phyloP scores from a whole-genome alignment of 1,140 invertebrate species.

The Lasioglossum albipes region DNA sequence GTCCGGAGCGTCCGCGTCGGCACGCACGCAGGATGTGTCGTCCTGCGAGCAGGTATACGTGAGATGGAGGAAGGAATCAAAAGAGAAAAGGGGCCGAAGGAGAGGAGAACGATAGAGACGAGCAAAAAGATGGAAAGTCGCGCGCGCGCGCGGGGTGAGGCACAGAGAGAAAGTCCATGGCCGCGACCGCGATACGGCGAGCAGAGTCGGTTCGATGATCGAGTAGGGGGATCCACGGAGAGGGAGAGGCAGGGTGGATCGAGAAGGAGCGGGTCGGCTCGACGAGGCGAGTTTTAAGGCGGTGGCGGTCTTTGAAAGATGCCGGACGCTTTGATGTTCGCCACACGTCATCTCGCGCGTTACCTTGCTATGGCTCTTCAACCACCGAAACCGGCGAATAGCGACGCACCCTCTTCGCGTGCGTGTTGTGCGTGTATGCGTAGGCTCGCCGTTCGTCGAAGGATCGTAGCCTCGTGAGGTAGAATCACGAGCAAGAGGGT shows the following conservation, averaged over 20 bases:
- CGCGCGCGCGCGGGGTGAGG: background rate
- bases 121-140: background rate
- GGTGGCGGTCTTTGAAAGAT: conserved; percentile 63
- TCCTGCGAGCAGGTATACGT: background rate
- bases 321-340: conserved; percentile 69
- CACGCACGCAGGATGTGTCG: conserved; percentile 1
- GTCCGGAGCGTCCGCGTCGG: conserved; percentile 19
- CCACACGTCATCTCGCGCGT: conserved; percentile 67
- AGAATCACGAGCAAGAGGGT: no score
- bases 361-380: conserved; percentile 39
- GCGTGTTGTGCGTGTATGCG: background rate
- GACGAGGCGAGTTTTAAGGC: conserved; percentile 30
- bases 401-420: conserved; percentile 34
- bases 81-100: background rate
- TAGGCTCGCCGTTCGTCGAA: background rate
- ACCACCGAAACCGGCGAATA: conserved; percentile 45
- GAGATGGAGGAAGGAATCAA: background rate
- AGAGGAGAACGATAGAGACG: background rate
- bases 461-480: background rate
- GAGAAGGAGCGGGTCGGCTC: conserved; percentile 14
- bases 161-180: conserved; percentile 18
- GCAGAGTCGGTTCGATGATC: conserved; percentile 36
- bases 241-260: conserved; percentile 4
- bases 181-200: background rate
- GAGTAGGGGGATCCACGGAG: conserved; percentile 13